Percentiles rank a stretch among this genome's conserved stretches.
phyloP scores from a whole-genome alignment of 2,888 invertebrate genomes.

The Euphydryas editha region DNA sequence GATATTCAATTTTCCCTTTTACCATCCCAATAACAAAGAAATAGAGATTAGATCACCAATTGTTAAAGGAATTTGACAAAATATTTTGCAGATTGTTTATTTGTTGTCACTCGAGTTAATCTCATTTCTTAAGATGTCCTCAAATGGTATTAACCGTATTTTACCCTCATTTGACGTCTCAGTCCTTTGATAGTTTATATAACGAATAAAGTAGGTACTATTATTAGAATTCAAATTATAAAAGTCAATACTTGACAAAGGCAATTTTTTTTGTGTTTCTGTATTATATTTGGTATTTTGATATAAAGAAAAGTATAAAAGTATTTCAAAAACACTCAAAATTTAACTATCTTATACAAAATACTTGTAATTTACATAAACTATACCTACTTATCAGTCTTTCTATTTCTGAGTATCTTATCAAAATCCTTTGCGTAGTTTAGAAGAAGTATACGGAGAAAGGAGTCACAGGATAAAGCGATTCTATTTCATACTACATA shows the following conservation, averaged over 20 bases:
- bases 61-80: constrained; percentile 75
- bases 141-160: constrained; percentile 54
- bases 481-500: too few species aligned
- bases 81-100: constrained; percentile 68
- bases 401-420: too few species aligned
- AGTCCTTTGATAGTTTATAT: constrained; percentile 47
- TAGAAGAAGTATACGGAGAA: too few species aligned
- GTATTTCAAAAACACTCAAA: too few species aligned
- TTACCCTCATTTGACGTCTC: constrained; percentile 45
- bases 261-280: neutral
- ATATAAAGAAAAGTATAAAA: neutral
- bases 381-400: too few species aligned
- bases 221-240: neutral
- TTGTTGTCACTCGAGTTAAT: constrained; percentile 60
- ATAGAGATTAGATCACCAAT: constrained; percentile 70
- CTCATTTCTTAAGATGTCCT: constrained; percentile 48
- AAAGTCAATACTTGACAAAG: too few species aligned
- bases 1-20: constrained; percentile 68
- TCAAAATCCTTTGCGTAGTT: too few species aligned
- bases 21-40: constrained; percentile 34
- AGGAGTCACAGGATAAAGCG: too few species aligned
- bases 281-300: neutral
- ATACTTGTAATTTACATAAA: too few species aligned
- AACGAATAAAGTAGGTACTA: constrained; percentile 37
- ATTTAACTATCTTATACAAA: too few species aligned